Percentiles rank a stretch among this genome's conserved stretches.
Evolutionary conservation across 30 jellyfish, hydroid and myxozoan species (phyloP).

Genomic region (Rhopilema esculentum): DNA sequence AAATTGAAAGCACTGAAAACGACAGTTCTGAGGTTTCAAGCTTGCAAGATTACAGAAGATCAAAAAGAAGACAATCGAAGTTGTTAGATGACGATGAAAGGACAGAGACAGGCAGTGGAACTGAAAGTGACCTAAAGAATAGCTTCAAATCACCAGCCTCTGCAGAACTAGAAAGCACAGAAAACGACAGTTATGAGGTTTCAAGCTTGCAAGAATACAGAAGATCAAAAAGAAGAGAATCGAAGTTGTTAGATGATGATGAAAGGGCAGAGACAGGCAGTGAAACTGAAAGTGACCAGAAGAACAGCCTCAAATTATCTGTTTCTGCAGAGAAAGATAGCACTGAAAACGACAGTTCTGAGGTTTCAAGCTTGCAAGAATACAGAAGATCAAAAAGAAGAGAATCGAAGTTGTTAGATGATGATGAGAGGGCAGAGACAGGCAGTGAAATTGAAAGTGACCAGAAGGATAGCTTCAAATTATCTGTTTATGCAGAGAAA

Average conservation of each 20-base stretch:
- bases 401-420: background rate
- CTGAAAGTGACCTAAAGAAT: no score
- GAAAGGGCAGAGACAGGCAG: background rate
- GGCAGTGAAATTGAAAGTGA: background rate
- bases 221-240: background rate
- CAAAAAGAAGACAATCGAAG: no score
- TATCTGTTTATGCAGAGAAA: background rate
- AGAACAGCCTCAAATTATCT: background rate
- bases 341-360: background rate
- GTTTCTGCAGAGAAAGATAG: background rate
- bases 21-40: no score
- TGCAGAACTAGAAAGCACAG: no score
- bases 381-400: background rate
- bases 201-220: background rate
- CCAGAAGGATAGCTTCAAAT: no score
- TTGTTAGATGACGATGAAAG: no score
- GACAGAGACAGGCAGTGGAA: no score
- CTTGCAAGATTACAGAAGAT: no score
- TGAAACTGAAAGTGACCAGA: background rate
- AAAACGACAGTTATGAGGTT: no score
- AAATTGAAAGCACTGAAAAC: no score
- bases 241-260: background rate
- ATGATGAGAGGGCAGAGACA: background rate
- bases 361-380: background rate
- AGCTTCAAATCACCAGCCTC: no score